These are phyloP conservation scores for Linepithema humile DNA, from an alignment of 1,140 invertebrate species.

Conservation along the genomic window DNA sequence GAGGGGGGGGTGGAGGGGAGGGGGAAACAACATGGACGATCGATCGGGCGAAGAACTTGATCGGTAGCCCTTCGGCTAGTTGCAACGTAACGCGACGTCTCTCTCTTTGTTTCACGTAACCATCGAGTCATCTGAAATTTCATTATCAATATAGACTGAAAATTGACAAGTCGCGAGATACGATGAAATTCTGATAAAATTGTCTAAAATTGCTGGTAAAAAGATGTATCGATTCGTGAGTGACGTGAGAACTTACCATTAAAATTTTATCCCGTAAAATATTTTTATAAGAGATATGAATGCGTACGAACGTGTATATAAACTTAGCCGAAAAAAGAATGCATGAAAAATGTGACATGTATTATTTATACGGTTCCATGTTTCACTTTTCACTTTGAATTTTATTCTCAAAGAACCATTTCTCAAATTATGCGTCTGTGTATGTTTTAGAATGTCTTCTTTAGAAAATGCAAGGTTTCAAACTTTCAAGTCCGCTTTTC, in stretches of 20 bases:
- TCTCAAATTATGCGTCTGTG: not conserved
- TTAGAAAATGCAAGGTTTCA: not conserved
- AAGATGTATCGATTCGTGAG: not conserved
- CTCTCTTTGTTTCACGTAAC: not conserved
- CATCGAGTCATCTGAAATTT: not conserved
- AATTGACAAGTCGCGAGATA: not conserved
- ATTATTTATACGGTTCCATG: not conserved
- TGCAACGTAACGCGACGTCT: not conserved
- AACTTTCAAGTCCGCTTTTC: slow-evolving; percentile 37
- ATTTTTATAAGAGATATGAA: too few relatives aligned
- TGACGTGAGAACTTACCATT: not conserved
- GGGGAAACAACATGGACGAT: not conserved
- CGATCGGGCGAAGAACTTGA: slow-evolving; percentile 47
- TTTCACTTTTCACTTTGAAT: not conserved
- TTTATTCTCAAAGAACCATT: not conserved
- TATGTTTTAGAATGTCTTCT: not conserved
- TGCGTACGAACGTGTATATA: not conserved
- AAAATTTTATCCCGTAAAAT: too few relatives aligned
- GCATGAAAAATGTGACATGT: not conserved
- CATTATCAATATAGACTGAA: not conserved
- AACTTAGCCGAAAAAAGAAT: not conserved
- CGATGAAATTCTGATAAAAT: not conserved
- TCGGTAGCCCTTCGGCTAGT: slow-evolving; percentile 24
- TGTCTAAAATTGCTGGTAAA: not conserved
- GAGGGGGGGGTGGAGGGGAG: not conserved